These are phyloP conservation scores for Hofmannophila pseudospretella DNA, from an alignment of 2,888 invertebrate genomes.

Conservation along the genomic window DNA sequence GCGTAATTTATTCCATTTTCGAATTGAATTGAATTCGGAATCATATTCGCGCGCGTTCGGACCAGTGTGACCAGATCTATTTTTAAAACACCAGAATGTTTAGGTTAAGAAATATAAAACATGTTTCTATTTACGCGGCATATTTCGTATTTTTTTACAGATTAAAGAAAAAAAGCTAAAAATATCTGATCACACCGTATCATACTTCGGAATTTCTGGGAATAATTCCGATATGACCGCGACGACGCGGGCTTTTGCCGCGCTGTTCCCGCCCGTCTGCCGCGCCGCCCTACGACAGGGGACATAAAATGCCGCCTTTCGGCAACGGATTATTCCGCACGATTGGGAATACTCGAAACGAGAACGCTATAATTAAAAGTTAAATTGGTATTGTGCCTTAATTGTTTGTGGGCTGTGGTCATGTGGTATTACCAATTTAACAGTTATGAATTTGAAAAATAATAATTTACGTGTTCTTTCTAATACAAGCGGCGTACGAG, in stretches of 20 bases:
- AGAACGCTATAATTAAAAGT: background rate
- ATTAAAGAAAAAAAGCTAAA: too few species aligned
- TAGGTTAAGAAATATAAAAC: too few species aligned
- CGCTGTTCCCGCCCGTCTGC: constrained; percentile 3
- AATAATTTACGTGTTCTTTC: too few species aligned
- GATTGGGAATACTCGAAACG: background rate
- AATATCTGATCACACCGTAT: background rate
- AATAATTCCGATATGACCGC: background rate
- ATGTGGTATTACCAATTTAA: too few species aligned
- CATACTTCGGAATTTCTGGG: background rate
- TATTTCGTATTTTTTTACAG: too few species aligned
- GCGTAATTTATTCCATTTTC: constrained; percentile 10
- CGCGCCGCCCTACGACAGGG: background rate
- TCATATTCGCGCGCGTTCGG: constrained; percentile 1
- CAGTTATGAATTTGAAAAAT: too few species aligned
- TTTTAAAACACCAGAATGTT: too few species aligned
- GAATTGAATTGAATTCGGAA: constrained; percentile 4
- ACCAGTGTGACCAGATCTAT: background rate
- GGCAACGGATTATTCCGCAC: background rate
- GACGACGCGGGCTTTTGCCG: background rate
- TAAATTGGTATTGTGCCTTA: background rate
- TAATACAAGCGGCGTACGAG: too few species aligned
- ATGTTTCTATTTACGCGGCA: too few species aligned
- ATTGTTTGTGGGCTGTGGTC: background rate
- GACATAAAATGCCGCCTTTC: background rate